Evolutionary conservation across 2,888 invertebrate genomes (phyloP), one percentile per base, ranked within the genome.

Genomic region (Rhagonycha fulva): DNA sequence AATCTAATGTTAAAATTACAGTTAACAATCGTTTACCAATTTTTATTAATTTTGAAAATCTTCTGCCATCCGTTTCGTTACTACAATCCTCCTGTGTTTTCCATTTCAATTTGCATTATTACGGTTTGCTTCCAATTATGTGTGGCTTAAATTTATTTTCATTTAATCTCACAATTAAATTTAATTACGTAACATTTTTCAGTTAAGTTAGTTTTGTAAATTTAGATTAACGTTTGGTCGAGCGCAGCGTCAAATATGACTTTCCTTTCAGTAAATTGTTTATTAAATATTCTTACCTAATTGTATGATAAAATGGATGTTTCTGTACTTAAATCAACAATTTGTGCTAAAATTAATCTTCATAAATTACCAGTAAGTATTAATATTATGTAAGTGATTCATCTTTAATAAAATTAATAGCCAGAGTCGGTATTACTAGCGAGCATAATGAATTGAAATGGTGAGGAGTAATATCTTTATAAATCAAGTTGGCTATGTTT

Each of bases 401-500:
- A 66, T 24, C 26, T 66, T 66, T 23, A 47, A 47, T 47, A 47
- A 47, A 66, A 66, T 26, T 66, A 66, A 66, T 66, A 26, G 63
- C 24, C 63, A 66, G n/a, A 26, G 63, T 24, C 23, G 24, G 26
- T 66, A 47, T 47, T 47, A 47, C 47, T 47, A 47, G 47, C 47
- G 47, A 47, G 24, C 23, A 66, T 66, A 66, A 66, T 66, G 23
- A 66, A 66, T 66, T n/a, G 23, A 66, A 66, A 24, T 66, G 63
- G 23, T 66, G 26, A 66, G 68, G 68, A 62, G 62, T 28, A 61
- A 71, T 74, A 74, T 73, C 62, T 76, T 71, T 68, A 76, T 76
- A 76, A 76, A 74, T 76, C 74, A 76, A 62, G 47, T 32, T 68
- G 32, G 68, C 70, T 70, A 68, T 30, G 62, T 70, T 47, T 73